Conservation (phyloP, 2,113 vertebrate species). For the Carassius carassius region DNA sequence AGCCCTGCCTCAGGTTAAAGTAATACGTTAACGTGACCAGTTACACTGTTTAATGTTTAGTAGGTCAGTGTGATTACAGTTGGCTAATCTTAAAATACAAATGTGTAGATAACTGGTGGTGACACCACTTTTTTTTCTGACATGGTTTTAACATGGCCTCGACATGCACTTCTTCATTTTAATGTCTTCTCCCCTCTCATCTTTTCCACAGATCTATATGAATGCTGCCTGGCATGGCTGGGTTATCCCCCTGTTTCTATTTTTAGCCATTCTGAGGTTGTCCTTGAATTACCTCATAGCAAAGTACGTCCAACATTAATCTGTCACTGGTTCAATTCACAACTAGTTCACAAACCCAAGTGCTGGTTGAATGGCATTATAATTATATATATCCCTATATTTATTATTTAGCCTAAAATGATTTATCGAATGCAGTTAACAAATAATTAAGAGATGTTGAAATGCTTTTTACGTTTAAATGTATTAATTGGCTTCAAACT, state of each 20-base stretch:
- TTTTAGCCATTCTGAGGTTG: conserved; percentile 93
- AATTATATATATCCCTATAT: not conserved
- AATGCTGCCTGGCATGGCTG: conserved; percentile 97
- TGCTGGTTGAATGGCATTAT: not conserved
- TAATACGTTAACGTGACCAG: not conserved
- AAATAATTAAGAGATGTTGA: not conserved
- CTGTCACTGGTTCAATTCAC: not conserved
- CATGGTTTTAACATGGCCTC: not conserved
- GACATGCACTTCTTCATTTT: not conserved
- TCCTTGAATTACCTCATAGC: conserved; percentile 99
- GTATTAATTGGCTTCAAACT: not conserved
- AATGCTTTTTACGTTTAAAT: not conserved
- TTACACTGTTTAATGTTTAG: not conserved
- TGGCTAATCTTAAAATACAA: not conserved
- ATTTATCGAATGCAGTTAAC: not conserved
- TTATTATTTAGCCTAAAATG: not conserved
- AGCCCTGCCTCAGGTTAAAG: not conserved
- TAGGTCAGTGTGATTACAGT: conserved; percentile 5
- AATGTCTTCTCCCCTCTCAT: conserved; percentile 14
- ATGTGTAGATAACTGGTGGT: not conserved
- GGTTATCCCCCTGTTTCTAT: conserved; percentile 96
- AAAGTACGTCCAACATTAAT: conserved; percentile 74
- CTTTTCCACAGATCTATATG: conserved; percentile 87
- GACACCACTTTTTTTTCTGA: not conserved
- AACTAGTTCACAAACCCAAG: conserved; percentile 2